Conservation (phyloP, 2,888 invertebrate genomes). For the Leucophenga montana region DNA sequence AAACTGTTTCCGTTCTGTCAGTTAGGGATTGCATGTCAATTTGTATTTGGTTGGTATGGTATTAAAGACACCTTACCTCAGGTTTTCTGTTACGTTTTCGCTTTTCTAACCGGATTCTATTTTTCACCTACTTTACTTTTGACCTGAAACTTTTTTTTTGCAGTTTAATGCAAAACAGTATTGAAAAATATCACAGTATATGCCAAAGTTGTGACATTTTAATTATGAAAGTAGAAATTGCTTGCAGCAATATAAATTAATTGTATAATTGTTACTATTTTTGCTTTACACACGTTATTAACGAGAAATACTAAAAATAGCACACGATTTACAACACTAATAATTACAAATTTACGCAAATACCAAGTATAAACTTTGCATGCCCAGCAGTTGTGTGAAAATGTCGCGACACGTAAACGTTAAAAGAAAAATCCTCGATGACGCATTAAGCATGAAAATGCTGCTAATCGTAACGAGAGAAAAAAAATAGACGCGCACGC, state of each 20-base stretch:
- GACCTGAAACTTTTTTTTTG: neutral
- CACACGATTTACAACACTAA: conserved; percentile 18
- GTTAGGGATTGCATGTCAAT: conserved; percentile 49
- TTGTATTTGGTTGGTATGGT: conserved; percentile 32
- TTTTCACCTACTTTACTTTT: conserved; percentile 10
- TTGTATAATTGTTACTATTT: conserved; percentile 8
- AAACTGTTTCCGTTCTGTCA: conserved; percentile 37
- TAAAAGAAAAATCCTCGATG: conserved; percentile 44
- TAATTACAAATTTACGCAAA: conserved; percentile 20
- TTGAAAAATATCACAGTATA: too few species aligned
- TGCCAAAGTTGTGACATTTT: conserved; percentile 9
- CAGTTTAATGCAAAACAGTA: conserved; percentile 3
- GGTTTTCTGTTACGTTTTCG: neutral
- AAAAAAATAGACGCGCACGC: conserved; percentile 36
- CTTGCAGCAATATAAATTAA: neutral
- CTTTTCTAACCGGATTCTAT: conserved; percentile 12
- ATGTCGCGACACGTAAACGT: conserved; percentile 42
- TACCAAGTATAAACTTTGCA: conserved; percentile 11
- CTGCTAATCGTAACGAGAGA: conserved; percentile 45
- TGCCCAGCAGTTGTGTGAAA: conserved; percentile 36
- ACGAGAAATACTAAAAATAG: conserved; percentile 24
- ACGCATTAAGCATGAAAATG: conserved; percentile 54
- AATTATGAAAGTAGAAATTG: neutral
- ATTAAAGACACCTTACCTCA: neutral
- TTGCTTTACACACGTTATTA: too few species aligned